Evolutionary conservation across 2,888 invertebrate species (phyloP).

Genomic region (Platycnemis pennipes): DNA sequence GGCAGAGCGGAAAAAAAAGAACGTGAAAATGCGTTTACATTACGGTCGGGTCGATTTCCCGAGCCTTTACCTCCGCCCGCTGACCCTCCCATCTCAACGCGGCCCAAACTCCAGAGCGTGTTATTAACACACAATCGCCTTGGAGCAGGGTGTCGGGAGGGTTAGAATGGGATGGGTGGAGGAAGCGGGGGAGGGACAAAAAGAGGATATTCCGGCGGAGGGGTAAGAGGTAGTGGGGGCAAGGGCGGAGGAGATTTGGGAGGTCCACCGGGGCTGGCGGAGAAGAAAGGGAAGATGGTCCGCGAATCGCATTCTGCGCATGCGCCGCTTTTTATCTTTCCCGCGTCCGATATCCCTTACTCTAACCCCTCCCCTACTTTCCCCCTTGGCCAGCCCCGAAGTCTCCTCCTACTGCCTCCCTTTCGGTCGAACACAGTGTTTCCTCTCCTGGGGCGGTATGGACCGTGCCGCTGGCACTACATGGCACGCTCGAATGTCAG

Average conservation of each 20-base stretch:
- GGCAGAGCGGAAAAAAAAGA: neutral
- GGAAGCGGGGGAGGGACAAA: neutral
- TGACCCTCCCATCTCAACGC: neutral
- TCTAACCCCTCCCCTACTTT: neutral
- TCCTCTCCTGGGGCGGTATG: neutral
- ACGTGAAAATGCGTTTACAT: constrained; percentile 40
- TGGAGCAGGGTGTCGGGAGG: constrained; percentile 20
- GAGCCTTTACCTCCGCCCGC: constrained; percentile 4
- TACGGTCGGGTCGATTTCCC: constrained; percentile 40
- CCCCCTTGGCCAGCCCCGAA: neutral
- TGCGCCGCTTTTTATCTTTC: constrained; percentile 29
- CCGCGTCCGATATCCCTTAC: neutral
- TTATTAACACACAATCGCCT: constrained; percentile 46
- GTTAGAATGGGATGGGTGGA: neutral
- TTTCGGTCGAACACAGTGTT: neutral
- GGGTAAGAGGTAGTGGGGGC: neutral
- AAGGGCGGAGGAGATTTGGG: neutral
- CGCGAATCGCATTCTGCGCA: constrained; percentile 9
- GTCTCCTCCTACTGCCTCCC: neutral
- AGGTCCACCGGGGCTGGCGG: neutral
- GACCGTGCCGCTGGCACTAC: neutral
- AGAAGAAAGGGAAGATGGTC: constrained; percentile 28
- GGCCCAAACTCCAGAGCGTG: constrained; percentile 14
- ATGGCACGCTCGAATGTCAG: neutral
- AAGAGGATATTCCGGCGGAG: neutral